Evolutionary conservation across 2,888 invertebrate genomes (phyloP), one percentile per base, ranked within the genome.

Genomic region (Polymixis lichenea): DNA sequence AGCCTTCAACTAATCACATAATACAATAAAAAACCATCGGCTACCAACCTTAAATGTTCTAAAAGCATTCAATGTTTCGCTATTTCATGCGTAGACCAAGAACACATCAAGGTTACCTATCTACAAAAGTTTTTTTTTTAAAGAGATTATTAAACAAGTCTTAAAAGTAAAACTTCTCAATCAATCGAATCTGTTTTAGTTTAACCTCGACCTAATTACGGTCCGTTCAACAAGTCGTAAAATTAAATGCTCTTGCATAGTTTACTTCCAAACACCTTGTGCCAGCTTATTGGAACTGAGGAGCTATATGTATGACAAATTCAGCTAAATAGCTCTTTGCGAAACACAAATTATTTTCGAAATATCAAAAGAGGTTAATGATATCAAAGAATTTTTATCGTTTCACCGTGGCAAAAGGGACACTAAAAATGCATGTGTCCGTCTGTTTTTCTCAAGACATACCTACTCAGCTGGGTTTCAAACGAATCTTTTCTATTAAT

Each of bases 201-300:
- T 80, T 55, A 78, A 2, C 85, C 89, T 83, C 87, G 89, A 86
- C 89, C 87, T 67, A 75, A 81, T 82, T 67, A 77, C 58, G 72
- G 75, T 55, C 65, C 80, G 71, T 75, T 86, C 75, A 78, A 72
- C 82, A 80, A 62, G 43, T 85, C 80, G 71, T 87, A 80, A 88
- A 89, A 85, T 77, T 70, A 80, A 84, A 89, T 78, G 80, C 76
- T 78, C 75, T 70, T 51, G 70, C 55, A 87, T 84, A 82, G 82
- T 88, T 83, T 78, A 77, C 80, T 79, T 78, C 55, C 51, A 56
- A 72, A 71, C 67, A 67, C 43, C 64, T 64, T 64, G 69, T 87
- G 86, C 89, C 87, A 88, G 84, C 66, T 60, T 67, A 67, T 70
- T 81, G 28, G 49, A 72, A 68, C 69, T 73, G 64, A 78, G 87